These are phyloP conservation scores for Drosophila picticornis DNA, from an alignment of 2,888 invertebrate species.

Conservation along the genomic window DNA sequence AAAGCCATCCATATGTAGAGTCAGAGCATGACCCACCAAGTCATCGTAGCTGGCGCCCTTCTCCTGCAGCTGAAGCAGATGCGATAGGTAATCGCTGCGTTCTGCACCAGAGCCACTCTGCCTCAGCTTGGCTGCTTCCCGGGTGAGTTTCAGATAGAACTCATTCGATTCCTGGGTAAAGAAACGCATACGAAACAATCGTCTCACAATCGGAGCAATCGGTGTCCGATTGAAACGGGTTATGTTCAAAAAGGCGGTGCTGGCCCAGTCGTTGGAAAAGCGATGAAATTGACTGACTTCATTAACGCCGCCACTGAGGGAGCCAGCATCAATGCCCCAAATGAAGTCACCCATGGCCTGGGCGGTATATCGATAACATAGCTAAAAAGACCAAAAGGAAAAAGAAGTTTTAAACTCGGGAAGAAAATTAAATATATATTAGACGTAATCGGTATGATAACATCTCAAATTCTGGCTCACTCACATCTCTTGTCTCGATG, in stretches of 20 bases:
- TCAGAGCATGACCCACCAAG: slow-evolving; percentile 76
- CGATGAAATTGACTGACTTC: slow-evolving; percentile 51
- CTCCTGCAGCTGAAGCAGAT: slow-evolving; percentile 76
- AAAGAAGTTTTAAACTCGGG: background rate
- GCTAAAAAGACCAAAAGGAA: slow-evolving; percentile 49
- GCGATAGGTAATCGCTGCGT: slow-evolving; percentile 79
- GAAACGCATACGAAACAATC: slow-evolving; percentile 58
- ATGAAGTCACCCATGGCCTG: slow-evolving; percentile 78
- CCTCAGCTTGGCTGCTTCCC: slow-evolving; percentile 72
- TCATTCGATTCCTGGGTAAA: slow-evolving; percentile 87
- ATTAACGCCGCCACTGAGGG: slow-evolving; percentile 47
- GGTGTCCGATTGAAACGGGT: slow-evolving; percentile 49
- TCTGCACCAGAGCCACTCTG: slow-evolving; percentile 36
- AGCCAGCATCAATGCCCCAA: slow-evolving; percentile 81
- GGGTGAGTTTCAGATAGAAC: slow-evolving; percentile 74
- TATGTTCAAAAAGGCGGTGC: slow-evolving; percentile 46
- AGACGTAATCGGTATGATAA: background rate
- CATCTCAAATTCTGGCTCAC: slow-evolving; percentile 21
- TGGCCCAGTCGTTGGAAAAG: slow-evolving; percentile 44
- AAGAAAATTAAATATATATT: background rate
- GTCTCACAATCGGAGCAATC: slow-evolving; percentile 58
- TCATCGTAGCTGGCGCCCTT: slow-evolving; percentile 72
- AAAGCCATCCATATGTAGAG: slow-evolving; percentile 80
- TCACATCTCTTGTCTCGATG: slow-evolving; percentile 76
- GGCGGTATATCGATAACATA: slow-evolving; percentile 73